phyloP scores from a whole-genome alignment of 2,888 invertebrate genomes.

The Caenorhabditis japonica region DNA sequence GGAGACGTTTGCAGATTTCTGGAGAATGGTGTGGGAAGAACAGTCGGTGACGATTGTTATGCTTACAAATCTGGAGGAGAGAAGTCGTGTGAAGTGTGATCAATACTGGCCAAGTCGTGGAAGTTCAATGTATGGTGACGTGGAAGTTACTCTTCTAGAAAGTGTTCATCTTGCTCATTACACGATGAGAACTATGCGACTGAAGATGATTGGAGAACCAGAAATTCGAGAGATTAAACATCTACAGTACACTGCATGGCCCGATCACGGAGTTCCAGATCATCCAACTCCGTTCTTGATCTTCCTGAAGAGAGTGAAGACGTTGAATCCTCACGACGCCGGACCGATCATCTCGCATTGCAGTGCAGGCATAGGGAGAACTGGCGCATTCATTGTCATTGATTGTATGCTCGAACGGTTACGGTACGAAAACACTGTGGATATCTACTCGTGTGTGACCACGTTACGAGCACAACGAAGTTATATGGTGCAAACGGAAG shows the following conservation, averaged over 20 bases:
- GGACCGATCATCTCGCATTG: slow-evolving; percentile 96
- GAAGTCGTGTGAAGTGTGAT: slow-evolving; percentile 86
- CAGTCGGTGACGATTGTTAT: slow-evolving; percentile 94
- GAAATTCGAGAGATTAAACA: slow-evolving; percentile 95
- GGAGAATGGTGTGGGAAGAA: slow-evolving; percentile 99
- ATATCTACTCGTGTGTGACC: slow-evolving; percentile 98
- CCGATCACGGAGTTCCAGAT: slow-evolving; percentile 97
- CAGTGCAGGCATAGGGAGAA: slow-evolving; percentile 89
- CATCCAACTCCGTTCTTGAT: slow-evolving; percentile 98
- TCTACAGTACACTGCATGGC: slow-evolving; percentile 99
- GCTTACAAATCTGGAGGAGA: slow-evolving; percentile 98
- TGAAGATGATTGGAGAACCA: slow-evolving; percentile 80
- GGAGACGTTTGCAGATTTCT: slow-evolving; percentile 97
- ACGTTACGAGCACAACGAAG: slow-evolving; percentile 96
- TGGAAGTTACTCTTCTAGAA: slow-evolving; percentile 92
- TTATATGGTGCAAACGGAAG: slow-evolving; percentile 91
- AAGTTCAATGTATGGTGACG: slow-evolving; percentile 92
- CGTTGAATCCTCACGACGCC: slow-evolving; percentile 90
- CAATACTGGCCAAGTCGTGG: slow-evolving; percentile 95
- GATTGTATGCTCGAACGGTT: slow-evolving; percentile 98
- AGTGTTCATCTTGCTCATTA: slow-evolving; percentile 97
- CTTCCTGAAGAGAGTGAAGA: slow-evolving; percentile 92
- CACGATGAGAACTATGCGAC: slow-evolving; percentile 95
- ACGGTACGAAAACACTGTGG: slow-evolving; percentile 95
- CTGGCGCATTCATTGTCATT: slow-evolving; percentile 97